Evolutionary conservation across 2,797 vertebrate species (phyloP).

Genomic region (Oreochromis grahami): DNA sequence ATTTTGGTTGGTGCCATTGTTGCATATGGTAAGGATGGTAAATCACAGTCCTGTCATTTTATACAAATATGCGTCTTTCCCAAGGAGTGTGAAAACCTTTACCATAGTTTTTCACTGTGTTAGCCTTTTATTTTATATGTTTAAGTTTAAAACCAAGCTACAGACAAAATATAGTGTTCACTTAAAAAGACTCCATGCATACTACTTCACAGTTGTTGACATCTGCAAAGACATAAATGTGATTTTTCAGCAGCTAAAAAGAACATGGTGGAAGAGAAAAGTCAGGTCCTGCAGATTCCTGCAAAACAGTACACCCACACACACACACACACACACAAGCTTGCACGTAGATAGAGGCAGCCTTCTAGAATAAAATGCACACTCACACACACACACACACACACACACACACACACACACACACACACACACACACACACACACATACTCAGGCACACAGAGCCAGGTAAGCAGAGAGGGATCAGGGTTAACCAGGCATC

Average conservation of each 20-base stretch:
- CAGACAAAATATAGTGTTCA: not conserved
- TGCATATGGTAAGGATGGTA: not conserved
- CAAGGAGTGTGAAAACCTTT: not conserved
- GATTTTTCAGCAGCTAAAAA: slow-evolving; percentile 7
- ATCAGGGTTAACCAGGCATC: slow-evolving; percentile 37
- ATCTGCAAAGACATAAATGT: not conserved
- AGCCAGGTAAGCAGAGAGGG: slow-evolving; percentile 23
- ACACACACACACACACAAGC: not conserved
- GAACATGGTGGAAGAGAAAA: slow-evolving; percentile 20
- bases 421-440: not conserved
- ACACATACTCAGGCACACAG: not conserved
- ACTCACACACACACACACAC: not conserved
- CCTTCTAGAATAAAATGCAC: not conserved
- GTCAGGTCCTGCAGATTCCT: slow-evolving; percentile 17
- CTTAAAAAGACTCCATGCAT: not conserved
- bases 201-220: not conserved
- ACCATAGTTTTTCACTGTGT: not conserved
- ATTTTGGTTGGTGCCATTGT: not conserved
- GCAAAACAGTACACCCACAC: slow-evolving; percentile 24
- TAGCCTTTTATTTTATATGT: not conserved
- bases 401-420: not conserved
- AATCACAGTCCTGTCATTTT: not conserved
- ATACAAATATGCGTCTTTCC: not conserved
- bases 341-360: not conserved
- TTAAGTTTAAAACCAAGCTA: not conserved